phyloP scores from a whole-genome alignment of 2,888 invertebrate species.

The Trachelus iudaicus region DNA sequence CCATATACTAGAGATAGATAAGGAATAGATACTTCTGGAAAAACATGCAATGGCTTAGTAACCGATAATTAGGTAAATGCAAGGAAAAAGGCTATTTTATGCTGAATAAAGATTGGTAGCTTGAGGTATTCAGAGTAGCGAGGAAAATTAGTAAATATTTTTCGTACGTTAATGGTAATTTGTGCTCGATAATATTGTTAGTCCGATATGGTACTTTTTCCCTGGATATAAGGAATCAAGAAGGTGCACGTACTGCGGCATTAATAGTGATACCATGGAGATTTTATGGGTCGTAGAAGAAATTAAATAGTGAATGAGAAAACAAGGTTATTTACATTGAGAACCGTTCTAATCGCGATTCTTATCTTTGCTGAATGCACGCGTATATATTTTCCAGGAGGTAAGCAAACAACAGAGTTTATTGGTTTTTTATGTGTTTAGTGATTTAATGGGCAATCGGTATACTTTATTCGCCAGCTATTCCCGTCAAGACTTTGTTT shows the following conservation, averaged over 20 bases:
- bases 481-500: constrained; percentile 25
- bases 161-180: not conserved
- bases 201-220: not conserved
- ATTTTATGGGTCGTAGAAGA: not conserved
- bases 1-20: not conserved
- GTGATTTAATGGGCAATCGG: constrained; percentile 39
- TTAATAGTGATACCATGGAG: not conserved
- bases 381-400: constrained; percentile 5
- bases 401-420: constrained; percentile 33
- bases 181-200: not conserved
- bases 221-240: not conserved
- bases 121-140: not conserved
- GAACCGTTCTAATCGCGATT: not conserved
- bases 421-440: constrained; percentile 33
- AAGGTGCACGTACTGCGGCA: not conserved
- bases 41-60: not conserved
- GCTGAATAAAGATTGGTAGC: not conserved
- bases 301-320: not conserved
- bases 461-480: constrained; percentile 41
- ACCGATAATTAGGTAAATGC: not conserved
- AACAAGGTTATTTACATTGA: not conserved
- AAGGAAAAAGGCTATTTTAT: not conserved
- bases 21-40: not conserved
- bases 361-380: not conserved
- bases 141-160: not conserved